Conservation (phyloP, 2,113 vertebrate species). For the Ptyas mucosa region DNA sequence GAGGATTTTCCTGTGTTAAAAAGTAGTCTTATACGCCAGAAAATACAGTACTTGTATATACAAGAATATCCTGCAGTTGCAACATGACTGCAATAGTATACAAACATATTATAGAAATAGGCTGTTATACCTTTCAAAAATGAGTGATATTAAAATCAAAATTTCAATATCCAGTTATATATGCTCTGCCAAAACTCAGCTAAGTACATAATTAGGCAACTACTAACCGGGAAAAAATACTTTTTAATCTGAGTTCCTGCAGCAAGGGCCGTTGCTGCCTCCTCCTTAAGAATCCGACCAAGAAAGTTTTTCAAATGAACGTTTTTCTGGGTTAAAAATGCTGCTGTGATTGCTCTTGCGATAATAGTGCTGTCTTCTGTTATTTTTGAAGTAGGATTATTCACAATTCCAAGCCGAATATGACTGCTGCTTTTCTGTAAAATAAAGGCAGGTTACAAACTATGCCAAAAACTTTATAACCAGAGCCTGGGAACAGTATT, state of each 20-base stretch:
- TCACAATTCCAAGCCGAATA: slow-evolving; percentile 84
- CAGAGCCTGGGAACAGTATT: neutral
- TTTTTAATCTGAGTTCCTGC: slow-evolving; percentile 83
- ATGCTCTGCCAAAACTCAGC: neutral
- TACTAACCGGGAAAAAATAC: slow-evolving; percentile 78
- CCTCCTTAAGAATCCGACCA: slow-evolving; percentile 79
- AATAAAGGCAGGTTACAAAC: slow-evolving; percentile 29
- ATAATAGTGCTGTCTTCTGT: slow-evolving; percentile 82
- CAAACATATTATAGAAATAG: neutral
- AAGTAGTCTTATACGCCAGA: too few species aligned
- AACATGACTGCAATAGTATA: neutral
- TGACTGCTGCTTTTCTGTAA: slow-evolving; percentile 80
- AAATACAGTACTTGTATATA: too few species aligned
- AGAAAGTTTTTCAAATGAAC: slow-evolving; percentile 78
- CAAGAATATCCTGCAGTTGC: neutral
- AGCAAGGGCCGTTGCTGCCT: slow-evolving; percentile 78
- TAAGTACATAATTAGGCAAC: neutral
- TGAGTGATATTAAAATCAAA: neutral
- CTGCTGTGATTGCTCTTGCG: slow-evolving; percentile 85
- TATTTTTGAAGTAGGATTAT: slow-evolving; percentile 85
- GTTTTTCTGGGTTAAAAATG: slow-evolving; percentile 86
- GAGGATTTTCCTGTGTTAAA: too few species aligned
- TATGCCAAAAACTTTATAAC: neutral
- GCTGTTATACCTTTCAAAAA: neutral
- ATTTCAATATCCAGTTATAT: neutral